A percentile compares a stretch with the other conserved stretches of the same genome.
phyloP scores from a whole-genome alignment of 1,140 invertebrate species.

The Harlomillsia oculata region DNA sequence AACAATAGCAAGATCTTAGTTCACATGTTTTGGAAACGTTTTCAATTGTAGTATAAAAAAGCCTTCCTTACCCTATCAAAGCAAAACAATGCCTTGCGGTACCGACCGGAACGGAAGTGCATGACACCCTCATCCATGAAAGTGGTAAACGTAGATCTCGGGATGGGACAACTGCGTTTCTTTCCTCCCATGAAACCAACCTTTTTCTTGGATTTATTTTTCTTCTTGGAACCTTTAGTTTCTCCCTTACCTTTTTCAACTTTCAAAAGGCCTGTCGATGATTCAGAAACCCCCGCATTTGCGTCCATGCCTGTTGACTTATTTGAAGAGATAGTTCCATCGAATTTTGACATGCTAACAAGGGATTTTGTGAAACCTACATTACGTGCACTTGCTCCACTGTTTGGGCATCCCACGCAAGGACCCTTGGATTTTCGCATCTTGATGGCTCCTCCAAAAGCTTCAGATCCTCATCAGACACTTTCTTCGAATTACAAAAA shows the following conservation, averaged over 20 bases:
- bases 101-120: conserved; percentile 29
- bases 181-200: not conserved
- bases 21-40: not conserved
- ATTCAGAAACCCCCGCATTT: not conserved
- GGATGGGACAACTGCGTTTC: conserved; percentile 16
- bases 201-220: not conserved
- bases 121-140: conserved; percentile 35
- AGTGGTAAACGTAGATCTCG: conserved; percentile 30
- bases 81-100: conserved; percentile 25
- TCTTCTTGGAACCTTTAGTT: not conserved
- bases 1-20: no score
- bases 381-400: no score
- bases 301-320: not conserved
- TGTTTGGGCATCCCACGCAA: no score
- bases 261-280: not conserved
- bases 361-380: no score
- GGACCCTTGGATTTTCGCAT: no score
- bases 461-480: no score
- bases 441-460: no score
- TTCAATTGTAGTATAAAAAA: not conserved
- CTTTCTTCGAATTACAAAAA: no score
- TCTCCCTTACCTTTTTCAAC: not conserved
- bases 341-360: no score
- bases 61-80: conserved; percentile 28
- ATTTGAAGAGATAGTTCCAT: not conserved